These are phyloP conservation scores for Aplocera efformata DNA, from an alignment of 2,888 invertebrate genomes.

Conservation along the genomic window DNA sequence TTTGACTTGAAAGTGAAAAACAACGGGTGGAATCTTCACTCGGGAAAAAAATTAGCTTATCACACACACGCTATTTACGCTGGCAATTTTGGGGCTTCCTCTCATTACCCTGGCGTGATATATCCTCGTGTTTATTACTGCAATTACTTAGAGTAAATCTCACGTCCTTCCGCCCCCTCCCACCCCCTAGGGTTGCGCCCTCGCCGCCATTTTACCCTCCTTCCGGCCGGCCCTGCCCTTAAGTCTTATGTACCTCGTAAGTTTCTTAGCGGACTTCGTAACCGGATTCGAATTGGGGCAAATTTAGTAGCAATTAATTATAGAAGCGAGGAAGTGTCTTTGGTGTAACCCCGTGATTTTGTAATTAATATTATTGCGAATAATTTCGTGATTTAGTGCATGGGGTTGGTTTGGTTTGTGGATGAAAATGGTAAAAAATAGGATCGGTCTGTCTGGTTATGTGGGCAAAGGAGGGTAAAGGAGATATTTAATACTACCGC, in stretches of 20 bases:
- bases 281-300: constrained; percentile 80
- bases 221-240: constrained; percentile 79
- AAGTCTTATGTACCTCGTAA: constrained; percentile 80
- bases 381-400: constrained; percentile 56
- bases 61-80: constrained; percentile 80
- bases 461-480: no score
- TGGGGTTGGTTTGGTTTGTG: constrained; percentile 35
- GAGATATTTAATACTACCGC: no score
- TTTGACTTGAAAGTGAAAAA: constrained; percentile 41
- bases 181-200: constrained; percentile 70
- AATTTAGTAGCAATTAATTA: constrained; percentile 81
- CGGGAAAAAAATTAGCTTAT: constrained; percentile 73
- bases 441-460: no score
- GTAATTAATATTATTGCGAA: constrained; percentile 67
- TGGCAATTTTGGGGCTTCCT: constrained; percentile 77
- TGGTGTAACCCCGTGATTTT: constrained; percentile 62
- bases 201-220: constrained; percentile 74
- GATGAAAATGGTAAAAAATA: constrained; percentile 20
- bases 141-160: constrained; percentile 82
- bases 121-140: constrained; percentile 81
- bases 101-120: constrained; percentile 79
- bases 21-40: constrained; percentile 33
- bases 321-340: constrained; percentile 70
- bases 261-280: constrained; percentile 79
- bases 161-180: constrained; percentile 75